A percentile compares a stretch with the other conserved stretches of the same genome.
These are phyloP conservation scores for Pseudolaguvia tuberculata DNA, from an alignment of 2,113 vertebrate species.

Conservation along the genomic window DNA sequence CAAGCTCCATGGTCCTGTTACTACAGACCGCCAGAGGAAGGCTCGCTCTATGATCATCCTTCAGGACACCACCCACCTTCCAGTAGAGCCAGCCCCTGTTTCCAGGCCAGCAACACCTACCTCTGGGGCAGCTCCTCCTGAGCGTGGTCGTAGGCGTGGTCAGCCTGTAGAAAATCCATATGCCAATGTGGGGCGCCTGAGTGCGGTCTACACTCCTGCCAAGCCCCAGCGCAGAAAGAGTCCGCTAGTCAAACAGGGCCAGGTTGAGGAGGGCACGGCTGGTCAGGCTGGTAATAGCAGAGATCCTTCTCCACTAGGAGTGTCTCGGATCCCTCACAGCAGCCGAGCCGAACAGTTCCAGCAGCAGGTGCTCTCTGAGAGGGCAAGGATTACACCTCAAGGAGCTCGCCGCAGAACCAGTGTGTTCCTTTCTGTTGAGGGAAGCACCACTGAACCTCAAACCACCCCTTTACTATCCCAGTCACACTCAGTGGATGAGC, in stretches of 20 bases:
- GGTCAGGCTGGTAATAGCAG: constrained; percentile 50
- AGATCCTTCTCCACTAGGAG: constrained; percentile 76
- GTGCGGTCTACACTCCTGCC: constrained; percentile 80
- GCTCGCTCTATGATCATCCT: constrained; percentile 97
- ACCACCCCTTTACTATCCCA: constrained; percentile 80
- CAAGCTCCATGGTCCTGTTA: constrained; percentile 75
- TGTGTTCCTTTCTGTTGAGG: constrained; percentile 96
- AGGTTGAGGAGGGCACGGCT: constrained; percentile 75
- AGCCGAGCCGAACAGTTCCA: constrained; percentile 80
- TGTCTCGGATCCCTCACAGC: constrained; percentile 67
- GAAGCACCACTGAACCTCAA: constrained; percentile 73
- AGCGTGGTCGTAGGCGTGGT: constrained; percentile 82
- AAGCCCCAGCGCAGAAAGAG: constrained; percentile 97
- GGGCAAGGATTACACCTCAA: constrained; percentile 59
- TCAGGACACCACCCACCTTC: constrained; percentile 79
- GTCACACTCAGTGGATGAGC: constrained; percentile 92
- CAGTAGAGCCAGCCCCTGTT: constrained; percentile 68
- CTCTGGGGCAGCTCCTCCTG: constrained; percentile 66
- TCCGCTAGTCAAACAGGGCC: constrained; percentile 92
- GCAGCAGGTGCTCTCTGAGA: constrained; percentile 73
- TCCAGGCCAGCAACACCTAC: constrained; percentile 62
- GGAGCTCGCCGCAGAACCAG: constrained; percentile 78
- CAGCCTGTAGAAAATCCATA: constrained; percentile 89
- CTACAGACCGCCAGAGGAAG: constrained; percentile 85
- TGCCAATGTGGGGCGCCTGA: constrained; percentile 90